Base-by-base conservation (phyloP, 2,888 invertebrate genomes). In the Drosophila phalerata region DNA sequence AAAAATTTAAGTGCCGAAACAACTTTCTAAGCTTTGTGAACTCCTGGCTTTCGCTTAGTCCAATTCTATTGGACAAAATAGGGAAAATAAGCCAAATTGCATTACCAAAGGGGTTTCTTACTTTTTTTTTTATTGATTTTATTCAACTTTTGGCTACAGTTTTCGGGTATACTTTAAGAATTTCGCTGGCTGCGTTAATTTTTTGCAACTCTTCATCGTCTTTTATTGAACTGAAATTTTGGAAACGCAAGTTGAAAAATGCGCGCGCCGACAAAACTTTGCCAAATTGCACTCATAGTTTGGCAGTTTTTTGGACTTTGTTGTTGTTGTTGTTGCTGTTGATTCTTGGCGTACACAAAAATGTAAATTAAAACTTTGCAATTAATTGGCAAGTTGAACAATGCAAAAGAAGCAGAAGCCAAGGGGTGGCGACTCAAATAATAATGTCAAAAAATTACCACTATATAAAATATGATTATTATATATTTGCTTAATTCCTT, bases 21-120 rank as follows among this genome's bases (percentile, higher is more conserved):
- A 75, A 72, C 60, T 81, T 79, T 79, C 63, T 57, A 53, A 74
- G 73, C 73, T 72, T 72, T 75, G 17, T 67, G 48, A 74, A 74
- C 78, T 74, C 67, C 37, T 19, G 19, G 43, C 45, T 17, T 57
- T 57, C 51, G 51, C 28, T 57, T 52, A n/a, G 11, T 64, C 53
- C 58, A 75, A 57, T 73, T 63, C 48, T 25, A 28, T 28, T 8
- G 28, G 28, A 28, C 8, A 30, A 30, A 10, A 68, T 61, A 67
- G 55, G 28, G 15, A 51, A 69, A 48, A n/a, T n/a, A 68, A 60
- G 19, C 45, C 30, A 66, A 68, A 42, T 63, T 60, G 85, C 70
- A 73, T 64, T 80, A 69, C 42, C 52, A 42, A 73, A 49, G 37
- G 32, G 56, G 1, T 30, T 45, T 52, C 10, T 17, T 32, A 6